Base-by-base conservation (phyloP, 2,888 invertebrate genomes). In the Athalia circularis region DNA sequence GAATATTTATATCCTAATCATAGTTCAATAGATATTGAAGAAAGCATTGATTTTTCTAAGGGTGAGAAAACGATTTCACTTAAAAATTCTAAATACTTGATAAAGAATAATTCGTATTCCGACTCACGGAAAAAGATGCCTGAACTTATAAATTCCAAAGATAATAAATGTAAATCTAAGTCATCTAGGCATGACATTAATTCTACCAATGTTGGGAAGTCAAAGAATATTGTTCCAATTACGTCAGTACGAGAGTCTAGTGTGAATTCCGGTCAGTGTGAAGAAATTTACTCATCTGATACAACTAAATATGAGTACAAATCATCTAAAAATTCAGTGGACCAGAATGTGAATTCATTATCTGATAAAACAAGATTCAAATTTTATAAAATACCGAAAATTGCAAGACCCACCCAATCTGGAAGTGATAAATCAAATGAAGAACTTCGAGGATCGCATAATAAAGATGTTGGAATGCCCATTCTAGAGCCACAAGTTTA, bases 401-500 rank as follows among this genome's bases (percentile, higher is more conserved):
- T 81, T 59, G 3, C n/a, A n/a, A 78, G 52, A 45, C 50, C 52
- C 47, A 50, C 15, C 8, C 29, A 77, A 48, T n/a, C 67, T 61
- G 29, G 79, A 65, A 61, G 7, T 50, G 47, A 72, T 59, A 72
- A 9, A 57, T 15, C 47, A 11, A 57, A 9, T 8, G 64, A 64
- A 64, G 62, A 62, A 43, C 50, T 75, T 50, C 11, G 6, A 0
- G 29, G 48, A 47, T 62, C 62, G 13, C 75, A 50, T 11, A 50
- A 8, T 48, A 64, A 52, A 64, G 75, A 75, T 50, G 84, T 86
- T 7, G 84, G 84, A 48, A 89, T 89, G 89, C 89, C 89, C 13
- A 81, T 89, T 80, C 81, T 89, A 77, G 87, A 87, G 79, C 88
- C 89, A 13, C 84, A 85, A 45, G 80, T 82, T 15, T 84, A 85